Base-by-base conservation (phyloP, 1,140 invertebrate species). In the Schlechtendalia chinensis region DNA sequence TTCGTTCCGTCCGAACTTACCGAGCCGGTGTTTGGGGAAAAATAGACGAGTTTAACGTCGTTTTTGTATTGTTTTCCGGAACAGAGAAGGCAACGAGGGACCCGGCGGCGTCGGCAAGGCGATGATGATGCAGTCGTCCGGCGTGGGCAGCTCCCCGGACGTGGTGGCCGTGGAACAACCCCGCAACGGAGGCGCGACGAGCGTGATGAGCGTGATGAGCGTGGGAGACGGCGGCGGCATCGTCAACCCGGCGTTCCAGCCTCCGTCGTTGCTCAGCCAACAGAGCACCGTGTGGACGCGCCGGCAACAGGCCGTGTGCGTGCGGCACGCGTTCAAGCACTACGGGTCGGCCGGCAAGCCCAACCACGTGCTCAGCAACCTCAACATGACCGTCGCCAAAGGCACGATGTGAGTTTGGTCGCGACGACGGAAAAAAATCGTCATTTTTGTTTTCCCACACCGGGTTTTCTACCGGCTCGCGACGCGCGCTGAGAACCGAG, bases 401-500 rank as follows among this genome's bases (percentile, higher is more conserved):
- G 88, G 88, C 72, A 86, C 86, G 45, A 89, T 89, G 87, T 88
- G 85, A 87, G 86, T 85, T n/a, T n/a, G n/a, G n/a, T n/a, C n/a
- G n/a, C n/a, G n/a, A n/a, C n/a, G n/a, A n/a, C n/a, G n/a, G n/a
- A n/a, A n/a, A n/a, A n/a, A n/a, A n/a, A n/a, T n/a, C n/a, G n/a
- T n/a, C n/a, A n/a, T n/a, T n/a, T n/a, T n/a, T n/a, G n/a, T n/a
- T n/a, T n/a, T n/a, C n/a, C n/a, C n/a, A n/a, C n/a, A n/a, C n/a
- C n/a, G n/a, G n/a, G n/a, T n/a, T n/a, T n/a, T n/a, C n/a, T n/a
- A n/a, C n/a, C n/a, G n/a, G n/a, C n/a, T n/a, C n/a, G n/a, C n/a
- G n/a, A n/a, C n/a, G n/a, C n/a, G n/a, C n/a, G n/a, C n/a, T n/a
- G n/a, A n/a, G n/a, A n/a, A n/a, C n/a, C n/a, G n/a, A n/a, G n/a